Base-by-base conservation (phyloP, 2,113 vertebrate species). In the Thamnaconus septentrionalis region DNA sequence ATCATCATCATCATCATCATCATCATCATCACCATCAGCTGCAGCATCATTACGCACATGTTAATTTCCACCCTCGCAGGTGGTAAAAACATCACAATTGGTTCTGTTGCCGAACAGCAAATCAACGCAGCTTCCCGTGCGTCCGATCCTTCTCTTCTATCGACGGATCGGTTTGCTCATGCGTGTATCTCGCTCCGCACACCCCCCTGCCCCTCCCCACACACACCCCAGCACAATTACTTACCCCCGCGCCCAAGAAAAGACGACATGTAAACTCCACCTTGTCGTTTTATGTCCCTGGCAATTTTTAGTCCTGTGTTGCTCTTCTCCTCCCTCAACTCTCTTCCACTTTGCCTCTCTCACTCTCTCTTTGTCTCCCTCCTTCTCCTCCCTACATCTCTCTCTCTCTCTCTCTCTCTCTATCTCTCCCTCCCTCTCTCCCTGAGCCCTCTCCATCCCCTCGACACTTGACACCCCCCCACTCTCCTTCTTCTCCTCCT, bases 221-320 rank as follows among this genome's bases (percentile, higher is more conserved):
- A 50, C 45, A 12, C 42, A 48, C 49, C 50, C 66, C 60, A 50
- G 51, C 62, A 61, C 81, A 56, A 81, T 85, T 61, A 82, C 88
- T 86, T 81, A 88, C 89, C 89, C 82, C 75, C 76, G 71, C 18
- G 1, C 18, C 18, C 18, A 51, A 31, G 18, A 31, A 31, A 81
- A 72, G 81, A 85, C 76, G 71, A 71, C 75, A 66, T 11, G 59
- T 78, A 73, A 69, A 71, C 83, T 90, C 87, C 83, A 81, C 85
- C 83, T 85, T 86, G 76, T 79, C 85, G 81, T 84, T 82, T 86
- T 87, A 83, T 79, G 80, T 85, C 85, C 79, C 85, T 39, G 49
- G 76, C 76, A 86, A 85, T 89, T 88, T 31, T 78, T 85, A 85
- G 83, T 88, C 86, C 76, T 71, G 72, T 65, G 64, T 84, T 77